Percentiles rank a stretch among this genome's conserved stretches.
Conservation (phyloP, 2,113 vertebrate species). For the Danionella cerebrum region DNA sequence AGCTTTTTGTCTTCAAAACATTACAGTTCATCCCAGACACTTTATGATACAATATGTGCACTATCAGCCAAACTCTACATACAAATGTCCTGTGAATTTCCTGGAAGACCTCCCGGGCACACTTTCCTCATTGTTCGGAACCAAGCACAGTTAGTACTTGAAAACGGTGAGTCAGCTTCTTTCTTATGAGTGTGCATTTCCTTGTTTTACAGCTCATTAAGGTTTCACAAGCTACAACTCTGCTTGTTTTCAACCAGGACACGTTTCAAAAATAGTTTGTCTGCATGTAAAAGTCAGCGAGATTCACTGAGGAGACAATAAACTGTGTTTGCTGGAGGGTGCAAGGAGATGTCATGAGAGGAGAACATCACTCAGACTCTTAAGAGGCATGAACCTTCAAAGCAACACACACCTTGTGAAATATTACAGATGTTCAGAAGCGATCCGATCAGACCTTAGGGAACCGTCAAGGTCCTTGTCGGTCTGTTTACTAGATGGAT, state of each 20-base stretch:
- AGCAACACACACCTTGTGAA: neutral
- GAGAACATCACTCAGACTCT: constrained; percentile 18
- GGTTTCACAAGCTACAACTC: neutral
- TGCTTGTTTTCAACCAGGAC: neutral
- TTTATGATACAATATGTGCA: no score
- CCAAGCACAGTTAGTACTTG: neutral
- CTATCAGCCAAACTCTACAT: no score
- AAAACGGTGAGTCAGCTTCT: neutral
- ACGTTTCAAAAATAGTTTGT: constrained; percentile 5
- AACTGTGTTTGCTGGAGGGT: neutral
- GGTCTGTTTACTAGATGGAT: constrained; percentile 1
- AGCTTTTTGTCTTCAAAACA: no score
- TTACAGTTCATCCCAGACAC: no score
- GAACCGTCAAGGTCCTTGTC: constrained; percentile 27
- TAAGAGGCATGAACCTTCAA: constrained; percentile 7
- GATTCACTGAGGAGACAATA: neutral
- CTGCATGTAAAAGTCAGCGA: neutral
- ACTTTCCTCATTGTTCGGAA: neutral
- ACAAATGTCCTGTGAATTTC: no score
- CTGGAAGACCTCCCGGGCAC: no score
- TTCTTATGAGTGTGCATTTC: neutral
- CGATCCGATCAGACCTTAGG: constrained; percentile 21
- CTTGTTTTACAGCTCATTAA: constrained; percentile 11
- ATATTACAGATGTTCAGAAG: constrained; percentile 1
- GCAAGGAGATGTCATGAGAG: constrained; percentile 15